Evolutionary conservation across 1,140 invertebrate species (phyloP).

Genomic region (Cherax quadricarinatus): DNA sequence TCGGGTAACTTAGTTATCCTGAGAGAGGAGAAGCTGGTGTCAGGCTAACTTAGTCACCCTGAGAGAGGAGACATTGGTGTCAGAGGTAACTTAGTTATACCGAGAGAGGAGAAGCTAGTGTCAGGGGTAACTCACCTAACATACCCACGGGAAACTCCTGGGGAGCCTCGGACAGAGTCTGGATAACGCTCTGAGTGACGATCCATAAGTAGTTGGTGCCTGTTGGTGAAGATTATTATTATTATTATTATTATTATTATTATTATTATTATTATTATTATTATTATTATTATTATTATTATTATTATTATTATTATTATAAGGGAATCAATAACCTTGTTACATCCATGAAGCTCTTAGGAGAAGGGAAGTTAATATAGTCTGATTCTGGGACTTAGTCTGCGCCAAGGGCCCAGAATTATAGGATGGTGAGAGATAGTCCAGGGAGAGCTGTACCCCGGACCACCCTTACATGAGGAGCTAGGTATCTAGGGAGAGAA

Average conservation of each 20-base stretch:
- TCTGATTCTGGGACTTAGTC: too few relatives aligned
- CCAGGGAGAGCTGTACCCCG: too few relatives aligned
- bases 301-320: neutral
- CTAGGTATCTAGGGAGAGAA: too few relatives aligned
- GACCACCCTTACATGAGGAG: too few relatives aligned
- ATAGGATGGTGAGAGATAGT: too few relatives aligned
- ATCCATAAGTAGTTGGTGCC: constrained; percentile 95
- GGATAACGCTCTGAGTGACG: constrained; percentile 94
- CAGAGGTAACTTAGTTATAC: neutral
- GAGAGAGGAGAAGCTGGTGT: too few relatives aligned
- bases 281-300: too few relatives aligned
- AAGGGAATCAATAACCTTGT: too few relatives aligned
- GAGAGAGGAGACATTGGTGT: neutral
- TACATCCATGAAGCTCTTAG: too few relatives aligned
- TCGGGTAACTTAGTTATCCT: too few relatives aligned
- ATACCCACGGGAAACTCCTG: constrained; percentile 93
- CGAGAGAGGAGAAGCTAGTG: neutral
- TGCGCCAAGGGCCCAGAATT: too few relatives aligned
- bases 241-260: neutral
- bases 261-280: neutral
- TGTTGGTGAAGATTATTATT: neutral
- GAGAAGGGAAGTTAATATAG: too few relatives aligned
- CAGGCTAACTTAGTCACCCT: neutral
- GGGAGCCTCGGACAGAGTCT: constrained; percentile 81
- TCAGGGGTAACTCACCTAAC: constrained; percentile 84